phyloP scores from a whole-genome alignment of 2,888 invertebrate species.

The Luffia ferchaultella region DNA sequence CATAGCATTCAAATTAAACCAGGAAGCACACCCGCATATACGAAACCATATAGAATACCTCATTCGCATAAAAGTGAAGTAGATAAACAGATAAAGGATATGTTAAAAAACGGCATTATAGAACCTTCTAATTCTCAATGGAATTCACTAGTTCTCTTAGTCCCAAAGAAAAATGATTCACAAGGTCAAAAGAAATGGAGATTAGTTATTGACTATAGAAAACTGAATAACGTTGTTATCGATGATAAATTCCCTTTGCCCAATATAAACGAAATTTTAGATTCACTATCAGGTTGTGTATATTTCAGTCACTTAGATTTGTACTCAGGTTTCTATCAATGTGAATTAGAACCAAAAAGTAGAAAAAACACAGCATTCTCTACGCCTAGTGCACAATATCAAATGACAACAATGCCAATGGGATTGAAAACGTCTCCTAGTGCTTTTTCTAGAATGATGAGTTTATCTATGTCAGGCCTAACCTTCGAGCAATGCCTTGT shows the following conservation, averaged over 20 bases:
- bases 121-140: conserved; percentile 16
- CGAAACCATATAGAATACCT: conserved; percentile 14
- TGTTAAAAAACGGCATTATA: conserved; percentile 17
- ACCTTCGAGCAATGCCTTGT: conserved; percentile 14
- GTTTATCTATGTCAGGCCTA: conserved; percentile 20
- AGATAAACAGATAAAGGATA: conserved; percentile 16
- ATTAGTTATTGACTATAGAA: conserved; percentile 16
- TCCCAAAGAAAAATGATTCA: conserved; percentile 17
- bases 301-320: conserved; percentile 11
- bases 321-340: conserved; percentile 9
- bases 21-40: conserved; percentile 13
- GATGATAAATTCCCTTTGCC: conserved; percentile 19
- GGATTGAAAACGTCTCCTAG: conserved; percentile 19
- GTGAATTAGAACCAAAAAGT: conserved; percentile 11
- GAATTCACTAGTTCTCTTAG: conserved; percentile 16
- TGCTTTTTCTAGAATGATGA: conserved; percentile 27
- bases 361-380: conserved; percentile 20
- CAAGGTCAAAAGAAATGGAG: conserved; percentile 17
- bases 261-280: conserved; percentile 18
- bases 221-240: conserved; percentile 19
- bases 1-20: conserved; percentile 25
- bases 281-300: conserved; percentile 16
- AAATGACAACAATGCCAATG: conserved; percentile 21
- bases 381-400: conserved; percentile 18
- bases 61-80: conserved; percentile 16